phyloP scores from a whole-genome alignment of 2,113 vertebrate species.

The Cebus imitator region DNA sequence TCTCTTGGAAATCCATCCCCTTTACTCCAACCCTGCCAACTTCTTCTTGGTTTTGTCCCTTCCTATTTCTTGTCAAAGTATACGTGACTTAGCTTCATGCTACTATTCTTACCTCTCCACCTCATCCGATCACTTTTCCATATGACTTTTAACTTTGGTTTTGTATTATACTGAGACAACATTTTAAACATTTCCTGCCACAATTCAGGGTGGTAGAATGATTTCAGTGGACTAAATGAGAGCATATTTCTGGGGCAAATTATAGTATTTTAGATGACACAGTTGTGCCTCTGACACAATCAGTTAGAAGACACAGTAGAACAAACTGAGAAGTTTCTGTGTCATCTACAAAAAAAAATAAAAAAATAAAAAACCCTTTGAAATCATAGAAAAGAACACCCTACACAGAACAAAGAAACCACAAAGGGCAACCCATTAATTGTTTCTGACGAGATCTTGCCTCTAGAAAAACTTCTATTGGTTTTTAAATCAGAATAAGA shows the following conservation, averaged over 20 bases:
- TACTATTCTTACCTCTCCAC: neutral
- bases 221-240: neutral
- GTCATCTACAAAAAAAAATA: neutral
- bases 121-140: neutral
- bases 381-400: constrained; percentile 13
- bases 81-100: neutral
- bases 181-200: neutral
- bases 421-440: neutral
- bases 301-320: neutral
- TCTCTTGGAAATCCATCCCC: neutral
- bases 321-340: constrained; percentile 28
- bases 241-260: neutral
- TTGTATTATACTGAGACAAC: neutral
- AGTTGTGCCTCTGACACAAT: neutral
- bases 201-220: neutral
- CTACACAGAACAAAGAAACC: constrained; percentile 1
- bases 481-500: constrained; percentile 26
- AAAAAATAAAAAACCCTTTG: neutral
- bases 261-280: neutral
- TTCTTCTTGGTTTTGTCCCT: neutral
- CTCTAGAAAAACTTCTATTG: neutral
- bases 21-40: neutral
- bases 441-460: constrained; percentile 15
- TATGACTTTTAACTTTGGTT: neutral
- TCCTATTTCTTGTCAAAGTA: neutral